Conservation (phyloP, 2,113 vertebrate species). For the Carlito syrichta region DNA sequence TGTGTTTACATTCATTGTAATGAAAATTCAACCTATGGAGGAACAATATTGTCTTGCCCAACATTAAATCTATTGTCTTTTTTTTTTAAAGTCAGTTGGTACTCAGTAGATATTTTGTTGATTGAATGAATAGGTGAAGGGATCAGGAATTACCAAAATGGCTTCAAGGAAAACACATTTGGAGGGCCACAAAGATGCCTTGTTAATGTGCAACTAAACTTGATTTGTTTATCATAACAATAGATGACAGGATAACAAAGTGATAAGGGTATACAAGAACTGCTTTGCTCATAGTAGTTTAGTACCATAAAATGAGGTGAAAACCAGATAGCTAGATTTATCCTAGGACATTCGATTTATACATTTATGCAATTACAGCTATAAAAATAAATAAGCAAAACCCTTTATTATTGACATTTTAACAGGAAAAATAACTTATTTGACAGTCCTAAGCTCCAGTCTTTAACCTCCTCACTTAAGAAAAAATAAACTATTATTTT, state of each 20-base stretch:
- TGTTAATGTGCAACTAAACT: neutral
- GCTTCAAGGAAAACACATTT: neutral
- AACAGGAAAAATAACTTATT: neutral
- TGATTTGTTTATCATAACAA: neutral
- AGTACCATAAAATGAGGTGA: neutral
- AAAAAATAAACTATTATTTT: neutral
- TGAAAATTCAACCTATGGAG: neutral
- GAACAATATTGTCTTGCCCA: neutral
- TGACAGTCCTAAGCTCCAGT: neutral
- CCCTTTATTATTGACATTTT: neutral
- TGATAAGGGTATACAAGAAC: neutral
- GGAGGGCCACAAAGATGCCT: neutral
- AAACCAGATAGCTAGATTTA: neutral
- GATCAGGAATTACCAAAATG: neutral
- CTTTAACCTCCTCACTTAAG: neutral
- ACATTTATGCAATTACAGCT: neutral
- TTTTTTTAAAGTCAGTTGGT: neutral
- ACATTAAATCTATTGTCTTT: neutral
- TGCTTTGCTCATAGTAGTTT: neutral
- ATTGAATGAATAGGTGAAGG: neutral
- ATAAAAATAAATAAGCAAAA: neutral
- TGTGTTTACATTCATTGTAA: neutral
- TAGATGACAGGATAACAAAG: neutral
- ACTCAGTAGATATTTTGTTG: slow-evolving; percentile 2
- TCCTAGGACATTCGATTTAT: neutral